These are phyloP conservation scores for Romanogobio albipinnatus DNA, from an alignment of 2,113 vertebrate species.

Conservation along the genomic window DNA sequence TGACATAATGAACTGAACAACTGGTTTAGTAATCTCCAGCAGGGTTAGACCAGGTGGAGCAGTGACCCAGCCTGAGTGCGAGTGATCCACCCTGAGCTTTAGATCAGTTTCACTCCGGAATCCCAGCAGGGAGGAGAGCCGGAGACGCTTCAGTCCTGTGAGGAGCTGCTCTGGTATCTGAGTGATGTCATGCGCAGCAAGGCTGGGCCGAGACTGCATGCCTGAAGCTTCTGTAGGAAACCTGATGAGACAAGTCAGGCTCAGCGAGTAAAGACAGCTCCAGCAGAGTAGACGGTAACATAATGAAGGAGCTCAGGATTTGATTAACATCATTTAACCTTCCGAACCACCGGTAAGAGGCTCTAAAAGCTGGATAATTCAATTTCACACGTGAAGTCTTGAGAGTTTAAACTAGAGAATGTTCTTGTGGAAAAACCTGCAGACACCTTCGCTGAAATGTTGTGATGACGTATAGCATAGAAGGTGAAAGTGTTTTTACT, in stretches of 20 bases:
- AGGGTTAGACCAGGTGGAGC: neutral
- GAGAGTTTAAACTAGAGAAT: neutral
- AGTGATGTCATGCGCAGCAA: constrained; percentile 64
- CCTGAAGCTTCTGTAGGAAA: constrained; percentile 57
- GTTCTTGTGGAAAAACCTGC: neutral
- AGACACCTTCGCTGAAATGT: neutral
- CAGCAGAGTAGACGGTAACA: constrained; percentile 23
- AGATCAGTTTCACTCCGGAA: neutral
- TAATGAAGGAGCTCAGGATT: constrained; percentile 18
- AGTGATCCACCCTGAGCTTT: neutral
- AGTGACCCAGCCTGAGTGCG: neutral
- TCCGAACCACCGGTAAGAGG: constrained; percentile 3
- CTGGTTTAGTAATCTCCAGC: neutral
- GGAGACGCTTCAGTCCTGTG: constrained; percentile 69
- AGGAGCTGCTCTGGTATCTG: constrained; percentile 72
- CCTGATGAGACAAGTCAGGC: constrained; percentile 73
- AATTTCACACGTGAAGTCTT: constrained; percentile 1
- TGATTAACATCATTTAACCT: constrained; percentile 29
- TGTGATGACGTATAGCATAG: neutral
- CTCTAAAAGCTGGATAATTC: constrained; percentile 27
- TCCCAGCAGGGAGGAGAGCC: constrained; percentile 21
- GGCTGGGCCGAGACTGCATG: constrained; percentile 63
- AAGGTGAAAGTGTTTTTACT: neutral
- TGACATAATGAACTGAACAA: neutral
- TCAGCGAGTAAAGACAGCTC: constrained; percentile 61